Conservation (phyloP, 2,888 invertebrate genomes). For the Arctia plantaginis region DNA sequence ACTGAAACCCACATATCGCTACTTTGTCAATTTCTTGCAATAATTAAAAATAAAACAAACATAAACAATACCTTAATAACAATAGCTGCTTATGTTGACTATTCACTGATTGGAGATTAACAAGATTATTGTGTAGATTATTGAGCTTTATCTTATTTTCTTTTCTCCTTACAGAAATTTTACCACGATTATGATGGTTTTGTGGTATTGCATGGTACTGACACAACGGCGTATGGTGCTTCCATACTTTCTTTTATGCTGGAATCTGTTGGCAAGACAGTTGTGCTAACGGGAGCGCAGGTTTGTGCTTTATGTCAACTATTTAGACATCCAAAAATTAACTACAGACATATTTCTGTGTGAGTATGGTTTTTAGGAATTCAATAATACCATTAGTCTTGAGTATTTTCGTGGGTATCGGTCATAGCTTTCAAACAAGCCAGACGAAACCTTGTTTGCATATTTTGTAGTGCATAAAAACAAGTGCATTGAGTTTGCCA, state of each 20-base stretch:
- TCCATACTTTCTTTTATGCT: conserved; percentile 98
- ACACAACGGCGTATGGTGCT: conserved; percentile 98
- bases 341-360: background rate
- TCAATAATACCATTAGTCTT: background rate
- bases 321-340: background rate
- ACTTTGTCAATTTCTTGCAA: no score
- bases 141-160: background rate
- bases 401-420: background rate
- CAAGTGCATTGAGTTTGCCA: no score
- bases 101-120: background rate
- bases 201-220: conserved; percentile 98
- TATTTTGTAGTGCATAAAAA: no score
- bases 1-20: no score
- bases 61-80: background rate
- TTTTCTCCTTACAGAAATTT: conserved; percentile 86
- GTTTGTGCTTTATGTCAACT: conserved; percentile 62
- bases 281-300: conserved; percentile 97
- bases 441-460: background rate
- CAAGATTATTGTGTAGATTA: background rate
- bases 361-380: background rate
- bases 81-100: background rate
- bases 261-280: conserved; percentile 96
- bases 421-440: background rate
- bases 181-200: conserved; percentile 96
- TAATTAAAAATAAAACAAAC: no score